A percentile compares a stretch with the other conserved stretches of the same genome.
phyloP scores from a whole-genome alignment of 2,888 invertebrate species.

The Eupeodes luniger region DNA sequence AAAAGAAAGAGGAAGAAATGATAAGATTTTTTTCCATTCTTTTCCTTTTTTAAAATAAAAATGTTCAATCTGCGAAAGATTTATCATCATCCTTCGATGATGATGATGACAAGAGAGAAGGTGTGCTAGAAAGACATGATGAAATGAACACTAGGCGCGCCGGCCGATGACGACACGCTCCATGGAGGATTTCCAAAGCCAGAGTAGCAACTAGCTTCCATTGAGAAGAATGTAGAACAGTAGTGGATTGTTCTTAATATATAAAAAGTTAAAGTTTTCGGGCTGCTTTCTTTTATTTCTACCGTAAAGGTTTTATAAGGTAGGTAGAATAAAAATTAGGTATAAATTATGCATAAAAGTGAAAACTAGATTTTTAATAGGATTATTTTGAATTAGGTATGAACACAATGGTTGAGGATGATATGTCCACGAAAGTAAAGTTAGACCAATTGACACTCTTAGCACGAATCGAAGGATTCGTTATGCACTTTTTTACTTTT shows the following conservation, averaged over 20 bases:
- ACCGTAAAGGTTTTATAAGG: neutral
- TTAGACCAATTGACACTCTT: no score
- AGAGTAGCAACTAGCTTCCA: neutral
- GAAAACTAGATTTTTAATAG: neutral
- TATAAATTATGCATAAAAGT: neutral
- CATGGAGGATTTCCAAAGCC: neutral
- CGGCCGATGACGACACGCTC: neutral
- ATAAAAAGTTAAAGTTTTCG: neutral
- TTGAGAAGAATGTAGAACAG: neutral
- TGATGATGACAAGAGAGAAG: neutral
- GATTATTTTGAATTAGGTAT: neutral
- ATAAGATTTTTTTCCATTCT: neutral
- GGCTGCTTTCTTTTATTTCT: neutral
- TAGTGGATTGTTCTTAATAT: neutral
- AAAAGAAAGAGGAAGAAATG: conserved; percentile 1
- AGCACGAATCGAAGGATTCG: no score
- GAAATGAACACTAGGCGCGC: no score
- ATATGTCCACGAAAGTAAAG: no score
- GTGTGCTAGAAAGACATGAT: neutral
- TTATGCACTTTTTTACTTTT: no score
- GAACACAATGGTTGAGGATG: no score
- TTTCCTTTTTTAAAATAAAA: neutral
- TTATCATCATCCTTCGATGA: conserved; percentile 14
- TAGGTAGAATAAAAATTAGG: neutral
- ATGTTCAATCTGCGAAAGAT: conserved; percentile 26